Evolutionary conservation across 1,140 invertebrate species (phyloP).

Genomic region (Drosophila paulistorum): DNA sequence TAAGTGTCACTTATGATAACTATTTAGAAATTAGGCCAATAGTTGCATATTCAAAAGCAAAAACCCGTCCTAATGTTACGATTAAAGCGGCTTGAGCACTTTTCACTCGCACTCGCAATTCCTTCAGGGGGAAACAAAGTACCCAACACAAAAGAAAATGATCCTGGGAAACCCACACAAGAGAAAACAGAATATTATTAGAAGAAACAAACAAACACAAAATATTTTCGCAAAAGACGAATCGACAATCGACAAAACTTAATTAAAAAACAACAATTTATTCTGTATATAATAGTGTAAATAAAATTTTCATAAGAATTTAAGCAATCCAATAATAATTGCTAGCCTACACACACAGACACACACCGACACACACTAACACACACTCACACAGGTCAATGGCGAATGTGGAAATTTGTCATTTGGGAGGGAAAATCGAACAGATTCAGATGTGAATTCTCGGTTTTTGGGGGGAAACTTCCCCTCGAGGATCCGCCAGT

Average conservation of each 20-base stretch:
- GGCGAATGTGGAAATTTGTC: too few species aligned
- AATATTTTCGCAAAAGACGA: constrained; percentile 47
- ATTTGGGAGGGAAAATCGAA: too few species aligned
- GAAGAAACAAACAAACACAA: constrained; percentile 29
- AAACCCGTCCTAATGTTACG: constrained; percentile 19
- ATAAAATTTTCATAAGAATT: constrained; percentile 27
- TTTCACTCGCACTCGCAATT: constrained; percentile 18
- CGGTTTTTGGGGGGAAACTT: too few species aligned
- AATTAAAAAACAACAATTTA: constrained; percentile 19
- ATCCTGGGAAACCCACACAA: constrained; percentile 12
- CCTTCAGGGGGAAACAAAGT: background rate
- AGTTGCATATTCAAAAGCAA: constrained; percentile 10
- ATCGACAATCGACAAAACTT: constrained; percentile 52
- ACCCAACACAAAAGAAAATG: background rate
- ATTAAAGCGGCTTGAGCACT: constrained; percentile 13
- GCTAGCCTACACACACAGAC: background rate
- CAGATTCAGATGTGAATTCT: too few species aligned
- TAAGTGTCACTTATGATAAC: constrained; percentile 11
- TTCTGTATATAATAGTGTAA: constrained; percentile 10
- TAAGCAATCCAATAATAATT: background rate
- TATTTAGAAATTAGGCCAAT: constrained; percentile 2
- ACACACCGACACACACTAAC: background rate
- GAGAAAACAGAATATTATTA: constrained; percentile 14
- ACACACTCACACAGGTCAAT: background rate
- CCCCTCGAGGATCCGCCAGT: too few species aligned